Evolutionary conservation across 2,113 vertebrate genomes (phyloP).

Genomic region (Chaetorhynchus papuensis): DNA sequence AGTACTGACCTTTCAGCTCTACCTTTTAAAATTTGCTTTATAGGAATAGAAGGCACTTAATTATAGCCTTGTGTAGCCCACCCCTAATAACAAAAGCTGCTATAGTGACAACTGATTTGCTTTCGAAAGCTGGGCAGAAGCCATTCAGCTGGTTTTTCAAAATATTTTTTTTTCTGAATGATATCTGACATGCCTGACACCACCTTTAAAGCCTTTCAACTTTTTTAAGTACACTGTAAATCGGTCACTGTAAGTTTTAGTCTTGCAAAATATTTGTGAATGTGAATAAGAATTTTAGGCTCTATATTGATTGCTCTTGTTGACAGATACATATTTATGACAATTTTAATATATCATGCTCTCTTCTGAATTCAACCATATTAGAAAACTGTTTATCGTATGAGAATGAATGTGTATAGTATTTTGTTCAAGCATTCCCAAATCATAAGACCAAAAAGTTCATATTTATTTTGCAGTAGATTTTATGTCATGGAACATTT

Average conservation of each 20-base stretch:
- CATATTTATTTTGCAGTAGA: not conserved
- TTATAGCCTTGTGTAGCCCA: not conserved
- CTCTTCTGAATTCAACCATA: not conserved
- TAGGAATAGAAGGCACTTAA: not conserved
- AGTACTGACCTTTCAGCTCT: not conserved
- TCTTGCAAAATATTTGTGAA: not conserved
- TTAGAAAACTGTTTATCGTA: not conserved
- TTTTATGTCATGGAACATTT: not conserved
- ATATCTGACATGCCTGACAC: not conserved
- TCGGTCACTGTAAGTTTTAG: not conserved
- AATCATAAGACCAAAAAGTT: not conserved
- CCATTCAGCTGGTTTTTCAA: not conserved
- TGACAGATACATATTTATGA: constrained; percentile 11
- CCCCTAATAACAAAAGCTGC: not conserved
- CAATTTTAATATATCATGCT: not conserved
- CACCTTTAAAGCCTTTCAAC: not conserved
- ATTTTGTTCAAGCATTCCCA: not conserved
- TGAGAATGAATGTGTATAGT: not conserved
- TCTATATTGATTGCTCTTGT: not conserved
- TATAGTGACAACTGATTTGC: not conserved
- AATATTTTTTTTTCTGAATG: not conserved
- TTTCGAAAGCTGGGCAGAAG: not conserved
- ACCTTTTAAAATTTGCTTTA: not conserved
- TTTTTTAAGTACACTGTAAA: not conserved
- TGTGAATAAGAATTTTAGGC: constrained; percentile 3